Evolutionary conservation across 2,113 vertebrate species (phyloP).

Genomic region (Theropithecus gelada): DNA sequence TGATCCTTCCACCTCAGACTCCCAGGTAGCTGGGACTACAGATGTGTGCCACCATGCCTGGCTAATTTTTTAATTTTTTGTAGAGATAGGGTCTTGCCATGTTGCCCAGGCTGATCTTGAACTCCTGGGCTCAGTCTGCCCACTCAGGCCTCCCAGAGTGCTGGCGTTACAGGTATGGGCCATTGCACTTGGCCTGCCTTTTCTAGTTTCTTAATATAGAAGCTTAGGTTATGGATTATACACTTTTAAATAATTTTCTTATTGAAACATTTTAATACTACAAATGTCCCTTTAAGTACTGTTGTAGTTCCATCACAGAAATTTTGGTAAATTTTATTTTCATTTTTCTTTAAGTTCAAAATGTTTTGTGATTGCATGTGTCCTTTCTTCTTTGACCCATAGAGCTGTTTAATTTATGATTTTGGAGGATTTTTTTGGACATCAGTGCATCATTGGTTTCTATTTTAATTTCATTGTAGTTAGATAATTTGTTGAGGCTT

Average conservation of each 20-base stretch:
- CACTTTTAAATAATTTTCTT: neutral
- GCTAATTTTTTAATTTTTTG: no score
- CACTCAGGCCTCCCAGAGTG: neutral
- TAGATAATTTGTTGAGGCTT: conserved; percentile 6
- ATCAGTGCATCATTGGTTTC: conserved; percentile 8
- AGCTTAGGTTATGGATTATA: neutral
- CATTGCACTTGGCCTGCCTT: neutral
- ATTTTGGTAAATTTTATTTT: conserved; percentile 5
- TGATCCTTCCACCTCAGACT: no score
- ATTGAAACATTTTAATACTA: conserved; percentile 5
- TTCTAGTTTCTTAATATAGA: conserved; percentile 16
- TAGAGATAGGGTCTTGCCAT: no score
- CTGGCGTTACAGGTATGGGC: neutral
- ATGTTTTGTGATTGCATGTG: neutral
- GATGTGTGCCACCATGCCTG: no score
- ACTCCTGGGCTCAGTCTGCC: neutral
- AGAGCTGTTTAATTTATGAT: neutral
- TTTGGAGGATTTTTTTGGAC: conserved; percentile 39
- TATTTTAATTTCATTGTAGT: neutral
- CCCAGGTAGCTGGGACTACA: no score
- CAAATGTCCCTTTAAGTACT: neutral
- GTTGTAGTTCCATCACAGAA: neutral
- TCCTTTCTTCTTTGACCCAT: neutral
- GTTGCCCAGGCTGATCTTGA: no score
- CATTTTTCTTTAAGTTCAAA: conserved; percentile 2